Percentiles rank a stretch among this genome's conserved stretches.
phyloP scores from a whole-genome alignment of 1,140 invertebrate genomes.

The Wasmannia auropunctata region DNA sequence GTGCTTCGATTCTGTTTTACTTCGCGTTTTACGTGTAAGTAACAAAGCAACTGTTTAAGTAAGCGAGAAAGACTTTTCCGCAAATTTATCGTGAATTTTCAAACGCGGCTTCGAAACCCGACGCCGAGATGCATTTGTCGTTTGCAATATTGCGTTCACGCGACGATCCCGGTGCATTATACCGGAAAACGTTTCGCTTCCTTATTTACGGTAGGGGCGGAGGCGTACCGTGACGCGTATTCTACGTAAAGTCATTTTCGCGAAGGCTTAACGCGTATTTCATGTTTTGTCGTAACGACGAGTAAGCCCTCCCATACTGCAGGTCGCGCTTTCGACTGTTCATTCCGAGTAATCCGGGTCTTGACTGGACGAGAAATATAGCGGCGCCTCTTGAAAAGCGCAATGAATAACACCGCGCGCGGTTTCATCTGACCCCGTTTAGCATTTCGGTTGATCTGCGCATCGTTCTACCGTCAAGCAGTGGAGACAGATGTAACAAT shows the following conservation, averaged over 20 bases:
- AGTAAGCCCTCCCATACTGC: slow-evolving; percentile 28
- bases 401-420: slow-evolving; percentile 57
- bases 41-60: neutral
- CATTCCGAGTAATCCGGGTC: slow-evolving; percentile 60
- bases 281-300: slow-evolving; percentile 52
- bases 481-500: slow-evolving; percentile 28
- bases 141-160: slow-evolving; percentile 6
- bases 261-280: slow-evolving; percentile 60
- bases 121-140: slow-evolving; percentile 17
- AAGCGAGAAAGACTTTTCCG: neutral
- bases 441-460: slow-evolving; percentile 44
- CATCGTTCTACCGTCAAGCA: neutral
- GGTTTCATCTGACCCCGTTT: slow-evolving; percentile 56
- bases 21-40: neutral
- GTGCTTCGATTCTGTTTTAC: neutral
- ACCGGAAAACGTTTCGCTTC: slow-evolving; percentile 19
- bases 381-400: slow-evolving; percentile 59
- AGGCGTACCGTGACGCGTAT: slow-evolving; percentile 18
- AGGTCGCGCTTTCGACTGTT: slow-evolving; percentile 61
- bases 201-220: slow-evolving; percentile 50
- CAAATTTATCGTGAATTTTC: slow-evolving; percentile 2
- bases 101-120: neutral
- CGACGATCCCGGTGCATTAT: slow-evolving; percentile 31
- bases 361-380: slow-evolving; percentile 61
- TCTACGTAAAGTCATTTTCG: slow-evolving; percentile 60